Evolutionary conservation across 2,113 vertebrate genomes (phyloP).

Genomic region (Trogon melanurus): DNA sequence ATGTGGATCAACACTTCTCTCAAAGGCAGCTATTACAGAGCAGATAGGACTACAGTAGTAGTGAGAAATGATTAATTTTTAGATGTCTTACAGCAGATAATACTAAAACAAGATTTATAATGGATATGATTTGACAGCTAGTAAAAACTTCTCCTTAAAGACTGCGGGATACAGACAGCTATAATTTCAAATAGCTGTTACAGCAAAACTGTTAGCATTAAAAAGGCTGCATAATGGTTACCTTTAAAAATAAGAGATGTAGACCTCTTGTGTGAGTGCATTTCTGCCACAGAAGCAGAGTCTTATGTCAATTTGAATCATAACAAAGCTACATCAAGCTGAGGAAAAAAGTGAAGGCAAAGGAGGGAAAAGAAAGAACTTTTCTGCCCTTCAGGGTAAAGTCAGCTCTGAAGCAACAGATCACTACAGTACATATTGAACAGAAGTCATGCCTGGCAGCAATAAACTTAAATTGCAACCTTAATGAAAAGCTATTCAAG

Average conservation of each 20-base stretch:
- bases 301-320: not conserved
- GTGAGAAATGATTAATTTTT: not conserved
- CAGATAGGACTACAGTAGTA: not conserved
- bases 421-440: not conserved
- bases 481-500: not conserved
- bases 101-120: not conserved
- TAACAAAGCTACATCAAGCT: not conserved
- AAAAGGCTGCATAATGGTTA: not conserved
- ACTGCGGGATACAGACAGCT: not conserved
- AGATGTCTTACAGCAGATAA: not conserved
- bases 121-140: not conserved
- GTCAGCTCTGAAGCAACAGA: not conserved
- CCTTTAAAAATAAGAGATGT: not conserved
- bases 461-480: not conserved
- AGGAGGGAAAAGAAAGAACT: not conserved
- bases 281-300: not conserved
- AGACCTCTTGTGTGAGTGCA: not conserved
- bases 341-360: not conserved
- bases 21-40: not conserved
- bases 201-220: not conserved
- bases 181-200: not conserved
- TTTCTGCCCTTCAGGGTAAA: not conserved
- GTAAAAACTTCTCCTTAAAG: not conserved
- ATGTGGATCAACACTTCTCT: not conserved
- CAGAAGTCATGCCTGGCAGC: not conserved